Evolutionary conservation across 2,797 vertebrate species (phyloP), one percentile per base, ranked within the genome.

Genomic region (Argyrosomus regius): DNA sequence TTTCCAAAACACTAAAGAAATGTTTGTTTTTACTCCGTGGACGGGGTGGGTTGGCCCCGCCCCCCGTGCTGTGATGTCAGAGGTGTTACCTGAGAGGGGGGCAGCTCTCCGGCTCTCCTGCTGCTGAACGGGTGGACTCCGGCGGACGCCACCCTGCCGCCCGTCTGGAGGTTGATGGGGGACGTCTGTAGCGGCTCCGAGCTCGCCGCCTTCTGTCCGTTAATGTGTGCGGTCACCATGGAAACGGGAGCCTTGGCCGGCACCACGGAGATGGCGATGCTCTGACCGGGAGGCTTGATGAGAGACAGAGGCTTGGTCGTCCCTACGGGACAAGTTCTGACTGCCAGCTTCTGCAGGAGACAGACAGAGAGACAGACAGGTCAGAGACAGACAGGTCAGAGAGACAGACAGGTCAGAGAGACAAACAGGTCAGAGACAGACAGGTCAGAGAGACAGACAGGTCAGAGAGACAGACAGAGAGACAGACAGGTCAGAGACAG

Each of bases 191-290:
- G 94, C 57, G 91, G 90, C 85, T 96, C 95, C 5, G 90, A 89
- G 80, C 93, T 91, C 46, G 81, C 88, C 77, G 81, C 90, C 93
- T 94, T 96, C 89, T 96, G 95, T 86, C 96, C 96, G 59, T 95
- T 96, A 66, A 96, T 93, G 91, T 96, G 96, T 80, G 96, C 95
- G 1, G 96, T 96, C 92, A 97, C 96, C 96, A 97, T 97, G 90
- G 96, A 95, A 90, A 95, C 92, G 80, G 96, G 95, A 59, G 94
- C 87, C 94, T 96, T 96, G 86, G 93, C 94, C 74, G 96, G 95
- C 85, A 96, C 93, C 86, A 96, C 94, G 0, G 95, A 93, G 93
- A 96, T 94, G 90, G 95, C 91, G 75, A 96, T 94, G 94, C 89
- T 91, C 93, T 94, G 96, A 61, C 91, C 88, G 70, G 96, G 87